Evolutionary conservation across 64 coral and sea anemone genomes (phyloP).

Genomic region (Montipora capricornis): DNA sequence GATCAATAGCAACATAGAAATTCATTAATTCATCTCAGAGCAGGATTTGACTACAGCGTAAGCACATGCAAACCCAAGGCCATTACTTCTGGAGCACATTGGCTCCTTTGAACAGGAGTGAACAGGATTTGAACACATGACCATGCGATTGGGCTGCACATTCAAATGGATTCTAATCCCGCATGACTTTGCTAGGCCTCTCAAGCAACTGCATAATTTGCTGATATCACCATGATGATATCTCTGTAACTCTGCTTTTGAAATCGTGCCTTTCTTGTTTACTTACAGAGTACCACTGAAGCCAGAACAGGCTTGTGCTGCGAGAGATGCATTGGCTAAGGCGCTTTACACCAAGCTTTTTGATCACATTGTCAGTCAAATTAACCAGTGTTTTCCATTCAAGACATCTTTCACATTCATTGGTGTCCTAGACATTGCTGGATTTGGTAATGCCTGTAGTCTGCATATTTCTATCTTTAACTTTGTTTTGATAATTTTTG

Average conservation of each 20-base stretch:
- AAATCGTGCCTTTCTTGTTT: not conserved
- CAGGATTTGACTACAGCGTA: too few species aligned
- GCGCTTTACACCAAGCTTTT: conserved; percentile 96
- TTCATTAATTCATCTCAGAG: not conserved
- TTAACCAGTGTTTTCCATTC: conserved; percentile 99
- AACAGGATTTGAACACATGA: too few species aligned
- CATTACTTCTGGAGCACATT: too few species aligned
- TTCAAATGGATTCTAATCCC: too few species aligned
- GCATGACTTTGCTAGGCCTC: too few species aligned
- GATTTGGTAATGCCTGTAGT: conserved; percentile 79
- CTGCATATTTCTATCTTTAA: not conserved
- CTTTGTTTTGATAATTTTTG: not conserved
- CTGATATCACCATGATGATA: too few species aligned
- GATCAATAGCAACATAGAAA: conserved; percentile 49
- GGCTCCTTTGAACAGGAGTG: too few species aligned
- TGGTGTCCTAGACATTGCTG: conserved; percentile 97
- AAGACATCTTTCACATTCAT: conserved; percentile 84
- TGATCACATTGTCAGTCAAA: conserved; percentile 94
- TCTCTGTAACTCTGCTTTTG: too few species aligned
- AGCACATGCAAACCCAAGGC: too few species aligned
- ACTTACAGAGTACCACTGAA: conserved; percentile 85
- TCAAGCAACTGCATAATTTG: too few species aligned
- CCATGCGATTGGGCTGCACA: too few species aligned
- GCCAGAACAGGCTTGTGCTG: conserved; percentile 85
- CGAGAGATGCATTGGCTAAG: conserved; percentile 93